phyloP scores from a whole-genome alignment of 92 coral and sea anemone species.

The Zoanthus gigantus region DNA sequence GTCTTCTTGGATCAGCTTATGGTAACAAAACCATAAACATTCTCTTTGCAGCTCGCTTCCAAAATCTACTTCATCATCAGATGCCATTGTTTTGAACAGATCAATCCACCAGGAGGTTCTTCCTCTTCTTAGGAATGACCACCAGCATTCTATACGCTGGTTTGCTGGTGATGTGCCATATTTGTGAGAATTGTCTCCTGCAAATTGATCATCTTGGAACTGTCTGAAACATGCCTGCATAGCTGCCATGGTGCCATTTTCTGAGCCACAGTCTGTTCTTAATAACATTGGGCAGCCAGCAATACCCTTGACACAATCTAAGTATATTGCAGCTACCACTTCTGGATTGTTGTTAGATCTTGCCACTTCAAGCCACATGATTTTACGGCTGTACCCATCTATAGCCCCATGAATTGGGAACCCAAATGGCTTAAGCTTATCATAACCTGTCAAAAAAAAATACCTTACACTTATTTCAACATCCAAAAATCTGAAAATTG shows the following conservation, averaged over 20 bases:
- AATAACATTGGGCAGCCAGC: conserved; percentile 13
- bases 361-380: conserved; percentile 3
- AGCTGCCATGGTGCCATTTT: not conserved
- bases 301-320: not conserved
- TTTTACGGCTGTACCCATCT: conserved; percentile 9
- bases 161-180: conserved; percentile 41
- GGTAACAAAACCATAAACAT: conserved; percentile 52
- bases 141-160: conserved; percentile 58
- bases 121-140: conserved; percentile 47
- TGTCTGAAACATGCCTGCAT: conserved; percentile 6
- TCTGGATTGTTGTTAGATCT: conserved; percentile 1
- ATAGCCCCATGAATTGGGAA: conserved; percentile 20
- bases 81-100: conserved; percentile 51
- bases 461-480: conserved; percentile 6
- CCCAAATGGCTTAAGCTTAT: conserved; percentile 19
- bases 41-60: conserved; percentile 50
- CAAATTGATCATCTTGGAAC: not conserved
- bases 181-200: not conserved
- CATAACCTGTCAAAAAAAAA: conserved; percentile 8
- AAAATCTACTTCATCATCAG: conserved; percentile 42
- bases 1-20: conserved; percentile 35
- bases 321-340: conserved; percentile 2
- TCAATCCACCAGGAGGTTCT: conserved; percentile 58
- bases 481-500: conserved; percentile 11
- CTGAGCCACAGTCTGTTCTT: conserved; percentile 6